A percentile compares a stretch with the other conserved stretches of the same genome.
Conservation (phyloP, 1,140 invertebrate species). For the Eufriesea mexicana region DNA sequence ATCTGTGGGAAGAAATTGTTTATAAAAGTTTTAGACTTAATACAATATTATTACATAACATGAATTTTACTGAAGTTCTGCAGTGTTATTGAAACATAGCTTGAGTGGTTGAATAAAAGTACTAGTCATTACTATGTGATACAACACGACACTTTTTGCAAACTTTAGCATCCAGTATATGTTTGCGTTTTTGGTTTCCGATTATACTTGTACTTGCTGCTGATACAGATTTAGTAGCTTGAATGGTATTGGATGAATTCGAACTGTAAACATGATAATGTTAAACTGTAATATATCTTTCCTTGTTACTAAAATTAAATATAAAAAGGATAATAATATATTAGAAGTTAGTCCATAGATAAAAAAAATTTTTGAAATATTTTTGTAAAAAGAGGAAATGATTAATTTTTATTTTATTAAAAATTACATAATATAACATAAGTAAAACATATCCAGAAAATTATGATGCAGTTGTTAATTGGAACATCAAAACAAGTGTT, state of each 20-base stretch:
- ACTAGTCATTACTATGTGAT: constrained; percentile 66
- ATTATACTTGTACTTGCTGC: constrained; percentile 2
- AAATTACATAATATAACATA: not conserved
- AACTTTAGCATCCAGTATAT: constrained; percentile 69
- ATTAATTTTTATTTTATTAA: constrained; percentile 7
- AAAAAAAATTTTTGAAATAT: not conserved
- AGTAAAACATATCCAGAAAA: constrained; percentile 23
- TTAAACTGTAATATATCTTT: not conserved
- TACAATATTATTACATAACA: not conserved
- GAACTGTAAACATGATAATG: constrained; percentile 54
- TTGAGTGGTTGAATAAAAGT: constrained; percentile 37
- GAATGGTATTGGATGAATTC: constrained; percentile 9
- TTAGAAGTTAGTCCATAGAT: constrained; percentile 26
- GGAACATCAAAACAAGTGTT: constrained; percentile 24
- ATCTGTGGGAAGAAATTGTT: not conserved
- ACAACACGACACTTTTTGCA: constrained; percentile 73
- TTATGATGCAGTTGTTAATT: constrained; percentile 43
- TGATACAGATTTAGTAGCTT: constrained; percentile 5
- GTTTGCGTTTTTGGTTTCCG: constrained; percentile 75
- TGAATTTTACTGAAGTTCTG: constrained; percentile 16
- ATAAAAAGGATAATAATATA: constrained; percentile 9
- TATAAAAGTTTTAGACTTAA: not conserved
- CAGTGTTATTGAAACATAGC: constrained; percentile 1
- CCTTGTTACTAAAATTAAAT: not conserved
- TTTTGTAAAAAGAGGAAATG: not conserved